Percentiles rank a stretch among this genome's conserved stretches.
These are phyloP conservation scores for Kryptopterus vitreolus DNA, from an alignment of 2,797 vertebrate genomes.

Conservation along the genomic window DNA sequence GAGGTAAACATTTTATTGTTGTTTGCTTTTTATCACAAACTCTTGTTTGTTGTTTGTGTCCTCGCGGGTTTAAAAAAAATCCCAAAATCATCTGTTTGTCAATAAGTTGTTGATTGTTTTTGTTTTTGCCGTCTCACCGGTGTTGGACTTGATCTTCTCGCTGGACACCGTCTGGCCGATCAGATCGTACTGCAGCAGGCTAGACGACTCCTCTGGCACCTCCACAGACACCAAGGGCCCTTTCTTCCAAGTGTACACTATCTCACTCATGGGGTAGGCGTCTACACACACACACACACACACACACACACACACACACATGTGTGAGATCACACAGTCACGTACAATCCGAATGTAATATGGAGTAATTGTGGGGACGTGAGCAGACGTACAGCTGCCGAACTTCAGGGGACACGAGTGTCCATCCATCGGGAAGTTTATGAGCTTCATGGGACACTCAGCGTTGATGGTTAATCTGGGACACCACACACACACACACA, in stretches of 20 bases:
- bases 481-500: too few relatives aligned
- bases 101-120: neutral
- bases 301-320: neutral
- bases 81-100: neutral
- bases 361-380: neutral
- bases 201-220: slow-evolving; percentile 81
- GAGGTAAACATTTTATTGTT: neutral
- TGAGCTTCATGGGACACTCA: slow-evolving; percentile 81
- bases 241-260: slow-evolving; percentile 84
- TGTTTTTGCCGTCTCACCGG: slow-evolving; percentile 65
- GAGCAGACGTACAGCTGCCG: slow-evolving; percentile 78
- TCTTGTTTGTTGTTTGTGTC: neutral
- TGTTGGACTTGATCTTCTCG: slow-evolving; percentile 78
- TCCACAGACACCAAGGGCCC: slow-evolving; percentile 78
- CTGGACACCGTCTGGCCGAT: slow-evolving; percentile 81
- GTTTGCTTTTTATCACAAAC: neutral
- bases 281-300: slow-evolving; percentile 60
- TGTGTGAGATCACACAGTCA: neutral
- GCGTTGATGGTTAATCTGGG: slow-evolving; percentile 85
- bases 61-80: neutral
- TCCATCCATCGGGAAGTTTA: slow-evolving; percentile 85
- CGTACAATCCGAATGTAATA: neutral
- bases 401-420: slow-evolving; percentile 84
- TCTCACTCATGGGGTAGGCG: slow-evolving; percentile 82
- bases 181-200: slow-evolving; percentile 82